Percentiles rank a stretch among this genome's conserved stretches.
Conservation (phyloP, 2,888 invertebrate genomes). For the Drosophila villosipedis region DNA sequence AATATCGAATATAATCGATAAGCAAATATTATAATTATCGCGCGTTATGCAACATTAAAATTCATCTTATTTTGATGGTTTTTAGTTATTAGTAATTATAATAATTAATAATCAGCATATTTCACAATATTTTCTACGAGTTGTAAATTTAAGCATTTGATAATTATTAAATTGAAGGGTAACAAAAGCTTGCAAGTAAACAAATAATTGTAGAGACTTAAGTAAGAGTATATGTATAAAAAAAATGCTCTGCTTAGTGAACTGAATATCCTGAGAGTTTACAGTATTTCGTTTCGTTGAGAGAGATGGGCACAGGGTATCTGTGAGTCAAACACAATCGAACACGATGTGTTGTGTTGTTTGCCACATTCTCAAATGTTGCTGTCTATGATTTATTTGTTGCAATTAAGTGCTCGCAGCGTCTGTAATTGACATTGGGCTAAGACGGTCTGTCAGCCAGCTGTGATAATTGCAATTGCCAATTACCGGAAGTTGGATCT, state of each 20-base stretch:
- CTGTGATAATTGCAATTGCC: slow-evolving; percentile 54
- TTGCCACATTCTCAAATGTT: slow-evolving; percentile 18
- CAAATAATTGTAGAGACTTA: neutral
- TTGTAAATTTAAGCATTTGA: neutral
- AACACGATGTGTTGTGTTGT: neutral
- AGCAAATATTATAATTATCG: neutral
- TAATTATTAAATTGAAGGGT: neutral
- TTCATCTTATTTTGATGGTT: neutral
- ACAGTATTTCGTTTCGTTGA: neutral
- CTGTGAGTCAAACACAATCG: neutral
- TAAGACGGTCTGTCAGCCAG: slow-evolving; percentile 32
- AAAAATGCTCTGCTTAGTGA: neutral
- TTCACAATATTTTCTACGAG: neutral
- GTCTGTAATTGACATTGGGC: slow-evolving; percentile 44
- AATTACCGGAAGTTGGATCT: slow-evolving; percentile 35
- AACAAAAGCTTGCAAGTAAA: neutral
- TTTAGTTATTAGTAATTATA: neutral
- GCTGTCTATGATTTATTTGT: slow-evolving; percentile 66
- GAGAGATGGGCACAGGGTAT: slow-evolving; percentile 1
- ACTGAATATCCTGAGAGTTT: neutral
- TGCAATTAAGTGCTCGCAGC: slow-evolving; percentile 51
- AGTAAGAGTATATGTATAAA: neutral
- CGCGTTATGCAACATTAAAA: neutral
- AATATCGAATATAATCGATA: neutral
- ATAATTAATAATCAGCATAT: neutral